phyloP scores from a whole-genome alignment of 2,797 vertebrate species.

The Phoxinus dragarum region DNA sequence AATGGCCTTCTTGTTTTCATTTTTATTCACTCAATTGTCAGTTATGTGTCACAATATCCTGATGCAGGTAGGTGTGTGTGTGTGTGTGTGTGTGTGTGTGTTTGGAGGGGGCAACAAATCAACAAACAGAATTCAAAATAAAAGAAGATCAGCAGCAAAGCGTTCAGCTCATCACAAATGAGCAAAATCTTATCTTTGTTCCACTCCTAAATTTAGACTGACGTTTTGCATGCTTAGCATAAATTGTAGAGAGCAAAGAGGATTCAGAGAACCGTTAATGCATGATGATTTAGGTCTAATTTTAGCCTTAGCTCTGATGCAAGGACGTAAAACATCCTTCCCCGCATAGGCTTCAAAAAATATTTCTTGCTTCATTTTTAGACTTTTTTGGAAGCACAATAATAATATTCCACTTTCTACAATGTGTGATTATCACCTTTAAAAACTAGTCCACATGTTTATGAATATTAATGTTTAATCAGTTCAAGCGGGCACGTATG shows the following conservation, averaged over 20 bases:
- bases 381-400: conserved; percentile 7
- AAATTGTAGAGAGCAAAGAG: conserved; percentile 73
- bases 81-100: neutral
- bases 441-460: conserved; percentile 15
- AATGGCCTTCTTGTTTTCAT: conserved; percentile 37
- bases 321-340: conserved; percentile 35
- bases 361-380: conserved; percentile 61
- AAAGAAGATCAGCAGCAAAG: conserved; percentile 45
- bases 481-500: neutral
- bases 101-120: conserved; percentile 10
- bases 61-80: neutral
- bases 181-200: conserved; percentile 59
- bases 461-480: conserved; percentile 51
- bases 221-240: conserved; percentile 76
- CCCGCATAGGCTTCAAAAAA: conserved; percentile 54
- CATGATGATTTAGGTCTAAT: conserved; percentile 67
- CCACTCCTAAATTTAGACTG: conserved; percentile 75
- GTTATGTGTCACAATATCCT: conserved; percentile 55
- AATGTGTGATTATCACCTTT: conserved; percentile 10
- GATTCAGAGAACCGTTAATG: conserved; percentile 69
- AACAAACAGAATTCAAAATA: conserved; percentile 42
- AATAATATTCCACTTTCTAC: neutral
- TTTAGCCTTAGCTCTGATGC: conserved; percentile 60
- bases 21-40: conserved; percentile 45
- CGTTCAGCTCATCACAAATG: conserved; percentile 32